These are phyloP conservation scores for Gallinago nigripennis DNA, from an alignment of 2,797 vertebrate species.

Conservation along the genomic window DNA sequence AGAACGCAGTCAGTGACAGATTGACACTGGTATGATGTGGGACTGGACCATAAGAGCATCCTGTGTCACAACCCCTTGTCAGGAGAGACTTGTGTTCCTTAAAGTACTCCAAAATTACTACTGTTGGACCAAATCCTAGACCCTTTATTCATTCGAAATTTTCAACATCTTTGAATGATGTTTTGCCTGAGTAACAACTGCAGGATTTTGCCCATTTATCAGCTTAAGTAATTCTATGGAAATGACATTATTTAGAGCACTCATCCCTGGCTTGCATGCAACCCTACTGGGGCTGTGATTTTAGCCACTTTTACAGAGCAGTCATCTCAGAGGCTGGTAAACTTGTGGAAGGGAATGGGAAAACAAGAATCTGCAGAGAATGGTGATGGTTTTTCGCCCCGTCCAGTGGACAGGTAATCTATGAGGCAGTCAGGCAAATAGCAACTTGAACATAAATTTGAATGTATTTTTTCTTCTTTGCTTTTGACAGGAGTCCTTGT, in stretches of 20 bases:
- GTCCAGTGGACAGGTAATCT: neutral
- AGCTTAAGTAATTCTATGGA: conserved; percentile 4
- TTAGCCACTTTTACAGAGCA: neutral
- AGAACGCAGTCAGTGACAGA: neutral
- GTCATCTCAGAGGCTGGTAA: neutral
- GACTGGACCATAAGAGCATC: neutral
- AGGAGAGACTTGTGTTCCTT: neutral
- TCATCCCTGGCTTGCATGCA: neutral
- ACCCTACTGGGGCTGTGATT: neutral
- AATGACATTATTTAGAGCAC: neutral
- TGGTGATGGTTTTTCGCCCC: neutral
- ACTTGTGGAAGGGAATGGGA: neutral
- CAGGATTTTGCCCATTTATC: conserved; percentile 5
- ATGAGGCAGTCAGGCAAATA: conserved; percentile 21
- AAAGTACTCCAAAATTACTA: neutral
- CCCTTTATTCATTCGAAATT: neutral
- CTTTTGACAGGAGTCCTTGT: conserved; percentile 42
- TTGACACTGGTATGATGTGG: neutral
- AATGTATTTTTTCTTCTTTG: conserved; percentile 29
- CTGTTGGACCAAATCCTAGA: neutral
- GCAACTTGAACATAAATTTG: conserved; percentile 38
- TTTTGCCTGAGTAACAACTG: neutral
- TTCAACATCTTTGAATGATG: neutral
- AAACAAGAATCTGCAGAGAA: neutral
- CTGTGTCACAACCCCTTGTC: neutral